phyloP scores from a whole-genome alignment of 1,140 invertebrate species.

The Aphidius ervi region DNA sequence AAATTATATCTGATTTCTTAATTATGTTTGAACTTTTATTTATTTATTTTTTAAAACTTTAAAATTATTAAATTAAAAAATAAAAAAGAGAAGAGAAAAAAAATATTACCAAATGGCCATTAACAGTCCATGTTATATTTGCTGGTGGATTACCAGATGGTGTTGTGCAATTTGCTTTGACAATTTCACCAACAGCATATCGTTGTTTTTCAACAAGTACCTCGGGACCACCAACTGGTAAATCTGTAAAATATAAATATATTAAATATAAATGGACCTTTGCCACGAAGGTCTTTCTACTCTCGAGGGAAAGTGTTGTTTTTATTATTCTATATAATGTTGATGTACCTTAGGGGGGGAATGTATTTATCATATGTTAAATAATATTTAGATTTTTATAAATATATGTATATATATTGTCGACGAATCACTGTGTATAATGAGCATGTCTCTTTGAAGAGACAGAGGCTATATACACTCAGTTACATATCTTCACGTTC shows the following conservation, averaged over 20 bases:
- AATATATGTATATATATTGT: background rate
- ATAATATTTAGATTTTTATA: background rate
- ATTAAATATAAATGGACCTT: background rate
- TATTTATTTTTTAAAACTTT: background rate
- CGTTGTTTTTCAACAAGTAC: constrained; percentile 67
- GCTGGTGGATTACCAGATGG: constrained; percentile 69
- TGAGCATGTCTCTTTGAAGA: constrained; percentile 1
- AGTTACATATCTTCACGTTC: background rate
- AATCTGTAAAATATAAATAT: constrained; percentile 55
- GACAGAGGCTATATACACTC: constrained; percentile 8
- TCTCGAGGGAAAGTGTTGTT: too few relatives aligned
- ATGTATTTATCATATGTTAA: constrained; percentile 4
- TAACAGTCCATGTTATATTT: constrained; percentile 77
- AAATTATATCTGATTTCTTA: too few relatives aligned
- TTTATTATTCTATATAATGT: background rate
- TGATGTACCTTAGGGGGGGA: constrained; percentile 1
- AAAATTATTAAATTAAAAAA: background rate
- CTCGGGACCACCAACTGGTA: constrained; percentile 62
- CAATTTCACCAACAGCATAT: constrained; percentile 68
- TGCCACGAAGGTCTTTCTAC: too few relatives aligned
- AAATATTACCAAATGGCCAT: constrained; percentile 64
- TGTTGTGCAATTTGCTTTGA: constrained; percentile 71
- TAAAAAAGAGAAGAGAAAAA: background rate
- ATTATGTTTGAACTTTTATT: background rate
- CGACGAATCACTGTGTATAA: constrained; percentile 1